Conservation (phyloP, 2,888 invertebrate genomes). For the Tipula lateralis region DNA sequence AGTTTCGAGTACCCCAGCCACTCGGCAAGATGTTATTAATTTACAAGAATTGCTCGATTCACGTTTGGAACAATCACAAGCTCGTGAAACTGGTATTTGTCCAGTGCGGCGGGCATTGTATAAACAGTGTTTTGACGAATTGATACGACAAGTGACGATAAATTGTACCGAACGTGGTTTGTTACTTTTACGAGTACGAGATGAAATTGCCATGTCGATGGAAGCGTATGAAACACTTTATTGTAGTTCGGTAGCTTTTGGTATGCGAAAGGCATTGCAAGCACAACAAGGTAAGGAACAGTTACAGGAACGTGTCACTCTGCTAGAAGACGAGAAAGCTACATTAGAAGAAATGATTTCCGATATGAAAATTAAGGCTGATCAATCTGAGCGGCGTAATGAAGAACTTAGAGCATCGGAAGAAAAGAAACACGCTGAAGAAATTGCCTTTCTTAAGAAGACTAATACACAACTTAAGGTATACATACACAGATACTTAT, state of each 20-base stretch:
- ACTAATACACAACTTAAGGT: constrained; percentile 92
- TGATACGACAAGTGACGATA: constrained; percentile 92
- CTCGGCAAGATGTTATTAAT: constrained; percentile 90
- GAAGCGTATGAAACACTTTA: constrained; percentile 94
- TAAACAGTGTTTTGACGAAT: constrained; percentile 90
- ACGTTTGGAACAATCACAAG: constrained; percentile 83
- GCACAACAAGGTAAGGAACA: constrained; percentile 69
- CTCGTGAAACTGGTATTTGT: constrained; percentile 94
- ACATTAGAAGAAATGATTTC: constrained; percentile 50
- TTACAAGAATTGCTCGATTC: constrained; percentile 94
- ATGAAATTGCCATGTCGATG: constrained; percentile 95
- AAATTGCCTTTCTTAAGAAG: constrained; percentile 85
- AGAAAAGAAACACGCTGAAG: constrained; percentile 88
- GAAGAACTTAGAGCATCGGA: constrained; percentile 81
- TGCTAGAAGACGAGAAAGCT: constrained; percentile 54
- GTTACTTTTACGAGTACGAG: constrained; percentile 83
- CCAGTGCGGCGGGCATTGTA: constrained; percentile 89
- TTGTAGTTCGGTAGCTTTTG: constrained; percentile 96
- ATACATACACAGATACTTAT: constrained; percentile 42
- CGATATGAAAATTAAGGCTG: constrained; percentile 66
- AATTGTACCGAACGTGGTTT: constrained; percentile 95
- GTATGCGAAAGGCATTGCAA: constrained; percentile 95
- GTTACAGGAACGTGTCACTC: constrained; percentile 67
- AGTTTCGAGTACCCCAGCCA: constrained; percentile 94
- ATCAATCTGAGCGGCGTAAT: constrained; percentile 76